Evolutionary conservation across 2,113 vertebrate genomes (phyloP).

Genomic region (Tragelaphus scriptus): DNA sequence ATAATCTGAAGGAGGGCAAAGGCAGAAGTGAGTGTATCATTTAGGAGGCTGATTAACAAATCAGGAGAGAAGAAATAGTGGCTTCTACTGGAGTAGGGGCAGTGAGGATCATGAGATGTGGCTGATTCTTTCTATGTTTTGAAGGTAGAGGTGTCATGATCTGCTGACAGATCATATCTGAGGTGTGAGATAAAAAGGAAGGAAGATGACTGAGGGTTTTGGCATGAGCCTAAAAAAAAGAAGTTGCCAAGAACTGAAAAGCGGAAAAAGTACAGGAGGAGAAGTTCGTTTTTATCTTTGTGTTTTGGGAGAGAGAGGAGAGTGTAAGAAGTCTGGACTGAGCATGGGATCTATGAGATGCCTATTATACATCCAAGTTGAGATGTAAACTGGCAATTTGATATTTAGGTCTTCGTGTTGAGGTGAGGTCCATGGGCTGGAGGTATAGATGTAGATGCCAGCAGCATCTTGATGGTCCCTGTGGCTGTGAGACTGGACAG

Average conservation of each 20-base stretch:
- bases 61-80: background rate
- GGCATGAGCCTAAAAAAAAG: background rate
- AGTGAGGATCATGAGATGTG: background rate
- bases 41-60: background rate
- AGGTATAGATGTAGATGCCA: background rate
- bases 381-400: background rate
- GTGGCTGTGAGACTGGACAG: background rate
- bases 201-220: background rate
- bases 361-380: background rate
- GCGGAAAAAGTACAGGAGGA: background rate
- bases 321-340: background rate
- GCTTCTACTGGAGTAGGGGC: no score
- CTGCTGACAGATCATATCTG: background rate
- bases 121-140: background rate
- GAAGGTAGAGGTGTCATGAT: background rate
- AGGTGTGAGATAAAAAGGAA: background rate
- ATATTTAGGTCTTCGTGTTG: background rate
- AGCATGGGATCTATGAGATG: background rate
- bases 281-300: background rate
- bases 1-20: background rate
- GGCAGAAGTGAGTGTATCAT: background rate
- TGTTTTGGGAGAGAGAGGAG: background rate
- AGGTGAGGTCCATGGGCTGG: background rate
- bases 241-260: background rate
- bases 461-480: background rate